phyloP scores from a whole-genome alignment of 1,140 invertebrate species.

The Leucophenga varia region DNA sequence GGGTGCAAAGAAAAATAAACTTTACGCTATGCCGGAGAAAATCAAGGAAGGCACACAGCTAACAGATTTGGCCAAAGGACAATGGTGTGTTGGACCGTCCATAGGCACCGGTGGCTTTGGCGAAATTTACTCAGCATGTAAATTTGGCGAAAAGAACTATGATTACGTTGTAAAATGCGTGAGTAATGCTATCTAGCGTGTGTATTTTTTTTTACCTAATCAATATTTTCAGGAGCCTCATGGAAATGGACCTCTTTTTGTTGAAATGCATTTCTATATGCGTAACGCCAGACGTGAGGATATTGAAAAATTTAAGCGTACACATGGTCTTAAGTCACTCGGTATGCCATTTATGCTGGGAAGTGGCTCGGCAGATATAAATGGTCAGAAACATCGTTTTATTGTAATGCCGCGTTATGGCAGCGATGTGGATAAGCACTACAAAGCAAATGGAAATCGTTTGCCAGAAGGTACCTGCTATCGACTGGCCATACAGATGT shows the following conservation, averaged over 20 bases:
- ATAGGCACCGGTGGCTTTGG: constrained; percentile 94
- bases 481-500: constrained; percentile 80
- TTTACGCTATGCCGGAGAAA: constrained; percentile 73
- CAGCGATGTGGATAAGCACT: constrained; percentile 83
- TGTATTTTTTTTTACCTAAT: neutral
- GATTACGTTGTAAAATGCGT: constrained; percentile 80
- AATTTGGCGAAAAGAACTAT: constrained; percentile 61
- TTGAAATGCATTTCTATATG: constrained; percentile 94
- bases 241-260: constrained; percentile 90
- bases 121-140: constrained; percentile 80
- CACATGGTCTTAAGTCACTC: constrained; percentile 71
- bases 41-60: constrained; percentile 76
- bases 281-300: constrained; percentile 79
- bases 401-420: constrained; percentile 90
- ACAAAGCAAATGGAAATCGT: constrained; percentile 67
- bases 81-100: constrained; percentile 83
- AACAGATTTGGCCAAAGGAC: constrained; percentile 70
- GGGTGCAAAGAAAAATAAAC: constrained; percentile 63
- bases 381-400: constrained; percentile 81
- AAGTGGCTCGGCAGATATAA: constrained; percentile 77
- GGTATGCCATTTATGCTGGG: constrained; percentile 86
- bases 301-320: constrained; percentile 75
- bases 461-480: constrained; percentile 77
- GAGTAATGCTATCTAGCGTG: constrained; percentile 48
- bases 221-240: constrained; percentile 75